These are phyloP conservation scores for Peromyscus nudipes DNA, from an alignment of 2,797 vertebrate species.

Conservation along the genomic window DNA sequence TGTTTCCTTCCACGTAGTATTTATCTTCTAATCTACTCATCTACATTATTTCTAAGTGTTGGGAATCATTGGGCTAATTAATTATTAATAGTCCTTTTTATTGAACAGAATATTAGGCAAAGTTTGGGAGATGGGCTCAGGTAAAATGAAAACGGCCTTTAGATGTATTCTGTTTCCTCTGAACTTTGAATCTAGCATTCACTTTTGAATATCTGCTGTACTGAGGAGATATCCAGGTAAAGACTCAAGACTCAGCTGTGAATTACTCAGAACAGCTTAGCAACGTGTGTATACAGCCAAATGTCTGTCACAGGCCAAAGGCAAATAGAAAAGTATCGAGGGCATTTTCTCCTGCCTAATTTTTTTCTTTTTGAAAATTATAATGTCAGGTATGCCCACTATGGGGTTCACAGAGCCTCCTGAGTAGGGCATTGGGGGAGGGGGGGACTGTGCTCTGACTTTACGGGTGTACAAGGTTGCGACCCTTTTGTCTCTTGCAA, in stretches of 20 bases:
- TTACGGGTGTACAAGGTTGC: background rate
- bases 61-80: conserved; percentile 31
- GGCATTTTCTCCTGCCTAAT: background rate
- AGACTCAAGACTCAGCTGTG: background rate
- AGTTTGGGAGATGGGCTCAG: conserved; percentile 29
- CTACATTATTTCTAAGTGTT: conserved; percentile 22
- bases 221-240: background rate
- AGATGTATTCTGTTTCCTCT: background rate
- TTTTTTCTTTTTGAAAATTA: conserved; percentile 24
- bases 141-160: conserved; percentile 14
- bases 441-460: background rate
- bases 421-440: background rate
- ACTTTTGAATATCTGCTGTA: background rate
- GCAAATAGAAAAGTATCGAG: conserved; percentile 24
- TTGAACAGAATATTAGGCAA: conserved; percentile 7
- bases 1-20: conserved; percentile 46
- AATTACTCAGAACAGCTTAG: background rate
- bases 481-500: background rate
- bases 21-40: conserved; percentile 58
- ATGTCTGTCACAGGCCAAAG: background rate
- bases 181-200: background rate
- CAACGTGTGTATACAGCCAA: background rate
- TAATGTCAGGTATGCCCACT: background rate
- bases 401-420: background rate
- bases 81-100: conserved; percentile 53